These are phyloP conservation scores for Notolepis coatsorum DNA, from an alignment of 2,797 vertebrate genomes.

Conservation along the genomic window DNA sequence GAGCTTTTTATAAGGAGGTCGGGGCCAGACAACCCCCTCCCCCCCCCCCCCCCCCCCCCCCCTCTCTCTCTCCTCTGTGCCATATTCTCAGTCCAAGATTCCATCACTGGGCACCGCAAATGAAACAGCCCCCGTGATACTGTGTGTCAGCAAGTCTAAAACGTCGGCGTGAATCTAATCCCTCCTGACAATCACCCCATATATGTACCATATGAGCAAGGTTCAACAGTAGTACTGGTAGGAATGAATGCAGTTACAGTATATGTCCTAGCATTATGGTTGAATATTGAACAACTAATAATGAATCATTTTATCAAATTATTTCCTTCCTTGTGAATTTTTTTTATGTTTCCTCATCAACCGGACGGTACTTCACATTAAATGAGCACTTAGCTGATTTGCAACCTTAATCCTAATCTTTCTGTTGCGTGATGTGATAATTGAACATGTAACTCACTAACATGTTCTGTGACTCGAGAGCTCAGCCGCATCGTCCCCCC, in stretches of 20 bases:
- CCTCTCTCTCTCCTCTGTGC: constrained; percentile 33
- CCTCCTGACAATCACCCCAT: constrained; percentile 31
- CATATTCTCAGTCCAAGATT: constrained; percentile 42
- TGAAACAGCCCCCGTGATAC: constrained; percentile 19
- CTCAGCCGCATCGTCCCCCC: too few species aligned
- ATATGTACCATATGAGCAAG: constrained; percentile 22
- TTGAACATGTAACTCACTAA: too few species aligned
- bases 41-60: constrained; percentile 13
- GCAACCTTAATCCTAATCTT: too few species aligned
- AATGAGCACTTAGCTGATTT: too few species aligned
- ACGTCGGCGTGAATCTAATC: constrained; percentile 29
- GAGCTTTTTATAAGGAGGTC: constrained; percentile 41
- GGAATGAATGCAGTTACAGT: too few species aligned
- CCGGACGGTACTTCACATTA: constrained; percentile 30
- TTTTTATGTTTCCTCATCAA: constrained; percentile 35
- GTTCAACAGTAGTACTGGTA: constrained; percentile 21
- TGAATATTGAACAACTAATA: constrained; percentile 9
- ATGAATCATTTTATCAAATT: not conserved
- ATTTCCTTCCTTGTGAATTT: constrained; percentile 27
- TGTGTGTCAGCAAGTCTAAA: constrained; percentile 35
- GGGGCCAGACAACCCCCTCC: constrained; percentile 48
- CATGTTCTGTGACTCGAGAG: too few species aligned
- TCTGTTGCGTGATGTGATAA: too few species aligned
- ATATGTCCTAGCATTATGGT: constrained; percentile 8
- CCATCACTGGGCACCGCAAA: constrained; percentile 35